These are phyloP conservation scores for Macrochelys suwanniensis DNA, from an alignment of 2,797 vertebrate genomes.

Conservation along the genomic window DNA sequence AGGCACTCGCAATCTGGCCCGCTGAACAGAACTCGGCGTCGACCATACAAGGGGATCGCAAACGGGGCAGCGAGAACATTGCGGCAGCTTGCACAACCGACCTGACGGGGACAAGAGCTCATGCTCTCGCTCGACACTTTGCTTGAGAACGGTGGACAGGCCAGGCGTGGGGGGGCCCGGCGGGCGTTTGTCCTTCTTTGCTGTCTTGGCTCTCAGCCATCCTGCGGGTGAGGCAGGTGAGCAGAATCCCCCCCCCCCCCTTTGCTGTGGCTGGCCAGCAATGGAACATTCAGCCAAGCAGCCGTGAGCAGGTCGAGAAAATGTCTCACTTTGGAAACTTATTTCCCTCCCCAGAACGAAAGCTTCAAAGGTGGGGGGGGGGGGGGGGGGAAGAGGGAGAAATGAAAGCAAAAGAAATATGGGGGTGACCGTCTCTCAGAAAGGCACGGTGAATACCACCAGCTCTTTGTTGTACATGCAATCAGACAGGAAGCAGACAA, in stretches of 20 bases:
- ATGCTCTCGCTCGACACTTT: neutral
- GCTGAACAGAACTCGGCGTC: neutral
- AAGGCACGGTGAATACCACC: conserved; percentile 65
- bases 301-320: neutral
- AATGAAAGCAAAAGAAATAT: conserved; percentile 12
- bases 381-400: neutral
- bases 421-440: conserved; percentile 33
- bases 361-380: conserved; percentile 47
- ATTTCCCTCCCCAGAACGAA: conserved; percentile 47
- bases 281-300: conserved; percentile 80
- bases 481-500: conserved; percentile 73
- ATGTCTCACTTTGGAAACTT: conserved; percentile 39
- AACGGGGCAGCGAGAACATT: neutral
- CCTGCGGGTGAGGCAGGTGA: conserved; percentile 53
- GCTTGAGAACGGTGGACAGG: neutral
- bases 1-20: neutral
- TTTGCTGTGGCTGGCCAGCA: conserved; percentile 51
- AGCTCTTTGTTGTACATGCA: conserved; percentile 65
- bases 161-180: neutral
- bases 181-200: neutral
- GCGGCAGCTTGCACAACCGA: neutral
- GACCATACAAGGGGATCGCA: neutral
- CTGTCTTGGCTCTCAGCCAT: neutral
- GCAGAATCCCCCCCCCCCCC: conserved; percentile 65
- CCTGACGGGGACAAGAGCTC: rapidly evolving